phyloP scores from a whole-genome alignment of 37 sponge, comb jelly and placozoan genomes.

The Diacarnus erythraeanus region DNA sequence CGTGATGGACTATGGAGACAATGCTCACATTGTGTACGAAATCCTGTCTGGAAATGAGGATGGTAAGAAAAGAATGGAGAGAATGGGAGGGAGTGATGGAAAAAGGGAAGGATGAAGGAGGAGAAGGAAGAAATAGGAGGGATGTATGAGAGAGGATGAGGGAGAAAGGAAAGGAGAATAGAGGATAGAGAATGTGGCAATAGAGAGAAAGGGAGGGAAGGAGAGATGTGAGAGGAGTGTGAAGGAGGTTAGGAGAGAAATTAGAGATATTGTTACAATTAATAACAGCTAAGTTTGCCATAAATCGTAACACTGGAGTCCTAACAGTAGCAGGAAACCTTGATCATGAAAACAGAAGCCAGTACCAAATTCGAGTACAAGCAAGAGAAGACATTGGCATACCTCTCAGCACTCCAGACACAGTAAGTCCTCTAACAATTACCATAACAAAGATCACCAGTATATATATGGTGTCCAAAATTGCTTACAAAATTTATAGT shows the following conservation, averaged over 20 bases:
- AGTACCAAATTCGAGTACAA: not conserved
- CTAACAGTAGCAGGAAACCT: constrained; percentile 9
- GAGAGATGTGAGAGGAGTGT: too few species aligned
- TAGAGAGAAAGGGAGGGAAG: not conserved
- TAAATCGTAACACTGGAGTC: constrained; percentile 30
- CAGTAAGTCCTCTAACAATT: too few species aligned
- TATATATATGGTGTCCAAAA: too few species aligned
- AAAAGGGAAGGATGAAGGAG: not conserved
- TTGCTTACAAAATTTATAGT: too few species aligned
- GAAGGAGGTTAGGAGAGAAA: too few species aligned
- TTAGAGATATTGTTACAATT: too few species aligned
- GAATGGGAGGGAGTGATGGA: not conserved
- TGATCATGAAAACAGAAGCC: constrained; percentile 31
- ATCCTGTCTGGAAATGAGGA: constrained; percentile 21
- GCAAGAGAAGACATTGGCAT: not conserved
- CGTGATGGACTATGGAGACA: constrained; percentile 16
- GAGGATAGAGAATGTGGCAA: not conserved
- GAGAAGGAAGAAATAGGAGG: too few species aligned
- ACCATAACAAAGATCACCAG: too few species aligned
- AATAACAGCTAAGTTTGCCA: constrained; percentile 17
- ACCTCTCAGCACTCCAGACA: not conserved
- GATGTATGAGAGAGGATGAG: constrained; percentile 4
- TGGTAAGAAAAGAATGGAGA: not conserved
- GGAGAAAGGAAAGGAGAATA: not conserved
- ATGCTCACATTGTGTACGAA: constrained; percentile 36